Base-by-base conservation (phyloP, 2,797 vertebrate genomes). In the Fistularia tabacaria region DNA sequence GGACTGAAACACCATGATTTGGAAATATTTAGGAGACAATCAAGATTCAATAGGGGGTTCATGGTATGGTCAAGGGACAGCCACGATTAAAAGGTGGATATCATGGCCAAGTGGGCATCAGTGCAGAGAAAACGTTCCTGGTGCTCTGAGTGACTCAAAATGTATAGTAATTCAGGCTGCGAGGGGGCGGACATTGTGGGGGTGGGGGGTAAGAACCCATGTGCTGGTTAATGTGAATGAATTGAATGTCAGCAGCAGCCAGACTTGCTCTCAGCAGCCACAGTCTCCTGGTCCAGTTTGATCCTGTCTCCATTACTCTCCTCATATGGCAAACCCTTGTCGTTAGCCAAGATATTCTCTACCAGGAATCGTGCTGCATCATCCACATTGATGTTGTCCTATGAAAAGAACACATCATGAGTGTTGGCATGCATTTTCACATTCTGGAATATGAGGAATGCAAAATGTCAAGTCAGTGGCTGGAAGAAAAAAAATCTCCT, bases 311-410 rank as follows among this genome's bases (percentile, higher is more conserved):
- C 86, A 42, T 95, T 94, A 53, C 85, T 93, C 71, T 98, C 95
- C 83, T 99, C 96, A 6, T 88, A 92, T 0, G 92, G 92, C 76
- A 95, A 90, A 63, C 85, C 89, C 86, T 93, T 94, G 73, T 93
- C 92, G 36, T 94, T 97, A 11, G 88, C 81, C 69, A 99, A 91
- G 76, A 99, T 96, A 63, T 94, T 94, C 80, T 95, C 94, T 80
- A 99, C 96, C 82, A 99, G 87, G 87, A 97, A 98, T 46, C 90
- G 92, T n/a, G 95, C 91, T 0, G 97, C 97, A 74, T 98, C 96
- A 0, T 99, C 96, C 53, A 99, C 95, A 41, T 99, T 98, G 76
- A 98, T 90, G 78, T 99, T 97, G 77, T 99, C 96, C 97, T 99
- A 71, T 38, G 60, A 78, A 71, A 68, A 66, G 15, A 40, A 4